A percentile compares a stretch with the other conserved stretches of the same genome.
These are phyloP conservation scores for Coilia nasus DNA, from an alignment of 2,797 vertebrate species.

Conservation along the genomic window DNA sequence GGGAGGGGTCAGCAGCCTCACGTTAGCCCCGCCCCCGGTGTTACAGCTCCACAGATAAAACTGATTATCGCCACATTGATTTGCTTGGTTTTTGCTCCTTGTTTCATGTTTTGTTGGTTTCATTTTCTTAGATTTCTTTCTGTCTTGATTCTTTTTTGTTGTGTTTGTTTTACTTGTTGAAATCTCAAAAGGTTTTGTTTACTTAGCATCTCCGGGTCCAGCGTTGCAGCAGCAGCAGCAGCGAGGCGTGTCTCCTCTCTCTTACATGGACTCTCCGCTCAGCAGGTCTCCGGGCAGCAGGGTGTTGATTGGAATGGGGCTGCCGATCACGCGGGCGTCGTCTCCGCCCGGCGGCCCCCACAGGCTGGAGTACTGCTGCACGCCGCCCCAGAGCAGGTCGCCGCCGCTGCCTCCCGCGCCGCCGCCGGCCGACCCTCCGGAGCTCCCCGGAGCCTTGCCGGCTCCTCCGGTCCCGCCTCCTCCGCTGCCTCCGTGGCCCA, in stretches of 20 bases:
- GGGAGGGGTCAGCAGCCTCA: conserved; percentile 63
- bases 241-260: background rate
- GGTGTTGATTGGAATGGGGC: conserved; percentile 91
- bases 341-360: conserved; percentile 92
- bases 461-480: conserved; percentile 76
- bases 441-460: conserved; percentile 69
- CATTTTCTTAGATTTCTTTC: conserved; percentile 3
- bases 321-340: conserved; percentile 88
- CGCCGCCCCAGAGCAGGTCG: conserved; percentile 92
- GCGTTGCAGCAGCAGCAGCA: conserved; percentile 53
- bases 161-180: conserved; percentile 15
- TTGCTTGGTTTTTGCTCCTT: conserved; percentile 70
- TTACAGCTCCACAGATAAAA: conserved; percentile 72
- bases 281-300: conserved; percentile 94
- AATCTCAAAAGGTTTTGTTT: conserved; percentile 28
- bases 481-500: conserved; percentile 79
- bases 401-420: conserved; percentile 75
- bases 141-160: background rate
- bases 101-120: conserved; percentile 24
- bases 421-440: conserved; percentile 74
- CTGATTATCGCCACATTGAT: conserved; percentile 84
- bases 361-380: conserved; percentile 94
- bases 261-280: conserved; percentile 94
- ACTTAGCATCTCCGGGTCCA: conserved; percentile 23
- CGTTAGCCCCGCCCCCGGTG: conserved; percentile 61